Evolutionary conservation across 2,797 vertebrate genomes (phyloP).

Genomic region (Tachyglossus aculeatus): DNA sequence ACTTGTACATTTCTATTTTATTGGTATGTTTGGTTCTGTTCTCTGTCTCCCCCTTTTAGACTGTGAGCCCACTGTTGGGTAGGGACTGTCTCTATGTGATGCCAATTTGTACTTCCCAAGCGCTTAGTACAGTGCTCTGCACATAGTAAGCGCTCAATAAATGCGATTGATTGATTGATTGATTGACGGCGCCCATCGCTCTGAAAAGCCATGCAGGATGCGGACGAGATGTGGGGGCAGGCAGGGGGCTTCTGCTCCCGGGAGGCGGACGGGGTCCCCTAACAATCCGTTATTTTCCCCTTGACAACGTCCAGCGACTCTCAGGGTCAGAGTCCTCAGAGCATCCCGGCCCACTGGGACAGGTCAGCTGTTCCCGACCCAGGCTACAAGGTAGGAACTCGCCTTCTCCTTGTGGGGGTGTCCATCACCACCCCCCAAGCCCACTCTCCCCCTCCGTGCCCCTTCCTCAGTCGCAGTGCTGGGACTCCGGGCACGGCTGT

Average conservation of each 20-base stretch:
- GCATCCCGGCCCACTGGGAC: slow-evolving; percentile 86
- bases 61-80: too few species aligned
- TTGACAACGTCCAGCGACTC: slow-evolving; percentile 50
- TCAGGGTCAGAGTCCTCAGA: slow-evolving; percentile 45
- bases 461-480: background rate
- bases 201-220: background rate
- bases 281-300: too few species aligned
- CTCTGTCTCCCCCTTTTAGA: too few species aligned
- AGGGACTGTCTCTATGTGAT: too few species aligned
- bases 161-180: too few species aligned
- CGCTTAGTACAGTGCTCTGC: too few species aligned
- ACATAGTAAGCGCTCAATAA: too few species aligned
- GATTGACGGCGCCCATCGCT: background rate
- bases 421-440: background rate
- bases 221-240: background rate
- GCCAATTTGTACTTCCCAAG: too few species aligned
- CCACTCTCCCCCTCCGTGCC: too few species aligned
- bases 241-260: slow-evolving; percentile 22
- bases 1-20: too few species aligned
- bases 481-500: background rate
- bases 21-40: too few species aligned
- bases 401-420: background rate
- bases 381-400: slow-evolving; percentile 81
- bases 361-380: slow-evolving; percentile 76
- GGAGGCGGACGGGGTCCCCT: too few species aligned